These are phyloP conservation scores for Halcyon chelicuti DNA, from an alignment of 2,797 vertebrate genomes.

Conservation along the genomic window DNA sequence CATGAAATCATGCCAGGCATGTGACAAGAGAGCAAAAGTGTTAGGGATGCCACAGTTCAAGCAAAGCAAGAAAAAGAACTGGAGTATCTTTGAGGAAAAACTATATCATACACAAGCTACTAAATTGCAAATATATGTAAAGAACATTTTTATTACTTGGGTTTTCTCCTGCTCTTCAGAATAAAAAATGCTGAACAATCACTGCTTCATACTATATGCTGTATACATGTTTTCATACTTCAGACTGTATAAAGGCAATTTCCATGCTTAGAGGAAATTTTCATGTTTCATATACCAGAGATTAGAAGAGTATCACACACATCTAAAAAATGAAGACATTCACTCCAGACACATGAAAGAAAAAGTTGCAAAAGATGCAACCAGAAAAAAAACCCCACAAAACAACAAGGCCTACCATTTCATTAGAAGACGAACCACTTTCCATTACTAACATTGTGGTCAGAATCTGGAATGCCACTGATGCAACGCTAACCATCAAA, in stretches of 20 bases:
- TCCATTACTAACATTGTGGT: slow-evolving; percentile 72
- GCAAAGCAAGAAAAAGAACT: background rate
- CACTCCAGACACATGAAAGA: slow-evolving; percentile 46
- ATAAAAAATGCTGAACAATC: slow-evolving; percentile 1
- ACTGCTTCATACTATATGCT: background rate
- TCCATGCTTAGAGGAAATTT: background rate
- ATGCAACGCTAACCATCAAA: slow-evolving; percentile 73
- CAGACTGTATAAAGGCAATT: background rate
- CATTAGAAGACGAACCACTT: slow-evolving; percentile 71
- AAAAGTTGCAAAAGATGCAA: slow-evolving; percentile 61
- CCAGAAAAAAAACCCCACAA: background rate
- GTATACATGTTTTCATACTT: background rate
- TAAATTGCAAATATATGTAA: slow-evolving; percentile 6
- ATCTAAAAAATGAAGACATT: slow-evolving; percentile 37
- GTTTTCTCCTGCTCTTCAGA: background rate
- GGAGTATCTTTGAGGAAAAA: background rate
- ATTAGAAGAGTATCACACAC: slow-evolving; percentile 16
- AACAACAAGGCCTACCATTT: background rate
- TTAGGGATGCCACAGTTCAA: background rate
- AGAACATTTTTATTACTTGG: background rate
- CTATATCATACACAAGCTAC: background rate
- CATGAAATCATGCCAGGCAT: background rate
- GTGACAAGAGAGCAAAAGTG: background rate
- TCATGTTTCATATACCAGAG: background rate
- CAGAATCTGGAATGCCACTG: slow-evolving; percentile 71